phyloP scores from a whole-genome alignment of 2,888 invertebrate species.

The Cheilosia pagana region DNA sequence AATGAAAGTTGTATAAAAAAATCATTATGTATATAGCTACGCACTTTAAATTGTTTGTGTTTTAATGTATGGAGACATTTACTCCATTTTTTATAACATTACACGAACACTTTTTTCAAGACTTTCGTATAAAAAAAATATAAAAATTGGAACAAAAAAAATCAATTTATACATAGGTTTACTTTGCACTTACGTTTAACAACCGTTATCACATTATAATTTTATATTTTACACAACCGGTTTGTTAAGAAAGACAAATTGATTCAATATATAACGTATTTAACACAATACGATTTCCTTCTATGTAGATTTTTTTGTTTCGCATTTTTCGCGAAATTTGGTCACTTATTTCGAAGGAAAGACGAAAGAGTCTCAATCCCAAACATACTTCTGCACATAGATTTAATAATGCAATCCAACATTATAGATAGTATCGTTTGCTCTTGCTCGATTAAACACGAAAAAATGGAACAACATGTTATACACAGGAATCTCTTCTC shows the following conservation, averaged over 20 bases:
- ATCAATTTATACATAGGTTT: neutral
- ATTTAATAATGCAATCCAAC: neutral
- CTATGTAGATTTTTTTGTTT: slow-evolving; percentile 4
- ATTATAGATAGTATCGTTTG: neutral
- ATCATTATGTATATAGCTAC: no score
- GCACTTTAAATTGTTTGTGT: no score
- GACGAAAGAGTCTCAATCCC: neutral
- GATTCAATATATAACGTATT: slow-evolving; percentile 8
- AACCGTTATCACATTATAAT: slow-evolving; percentile 4
- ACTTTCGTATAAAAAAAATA: no score
- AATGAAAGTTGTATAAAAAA: no score
- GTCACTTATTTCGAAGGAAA: slow-evolving; percentile 35
- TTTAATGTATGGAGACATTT: no score
- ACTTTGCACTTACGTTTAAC: slow-evolving; percentile 22
- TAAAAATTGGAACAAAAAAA: no score
- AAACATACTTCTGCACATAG: neutral
- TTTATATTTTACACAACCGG: neutral
- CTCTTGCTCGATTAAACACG: neutral
- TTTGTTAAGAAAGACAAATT: neutral
- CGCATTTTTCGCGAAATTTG: slow-evolving; percentile 1
- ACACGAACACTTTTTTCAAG: no score
- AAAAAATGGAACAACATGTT: neutral
- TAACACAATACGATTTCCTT: neutral
- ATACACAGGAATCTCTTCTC: neutral
- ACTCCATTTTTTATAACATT: no score